These are phyloP conservation scores for Orthonychiurus folsomi DNA, from an alignment of 2,888 invertebrate genomes.

Conservation along the genomic window DNA sequence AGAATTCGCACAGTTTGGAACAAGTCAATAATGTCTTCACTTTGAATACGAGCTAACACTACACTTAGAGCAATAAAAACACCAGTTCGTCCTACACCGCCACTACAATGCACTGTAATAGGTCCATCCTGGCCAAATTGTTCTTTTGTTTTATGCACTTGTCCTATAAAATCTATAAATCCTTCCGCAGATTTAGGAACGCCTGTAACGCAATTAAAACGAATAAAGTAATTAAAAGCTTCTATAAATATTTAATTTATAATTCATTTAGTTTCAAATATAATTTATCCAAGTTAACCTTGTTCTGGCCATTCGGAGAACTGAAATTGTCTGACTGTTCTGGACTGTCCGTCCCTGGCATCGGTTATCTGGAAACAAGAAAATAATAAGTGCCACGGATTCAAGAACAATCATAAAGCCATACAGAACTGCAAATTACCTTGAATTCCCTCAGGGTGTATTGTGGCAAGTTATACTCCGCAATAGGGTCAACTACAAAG, in stretches of 20 bases:
- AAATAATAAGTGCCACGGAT: too few species aligned
- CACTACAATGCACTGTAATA: conserved; percentile 95
- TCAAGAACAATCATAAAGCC: too few species aligned
- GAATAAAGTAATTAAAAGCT: too few species aligned
- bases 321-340: conserved; percentile 92
- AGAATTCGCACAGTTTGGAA: conserved; percentile 98
- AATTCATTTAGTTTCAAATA: conserved; percentile 48
- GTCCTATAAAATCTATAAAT: conserved; percentile 98
- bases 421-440: conserved; percentile 41
- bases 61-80: conserved; percentile 97
- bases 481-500: conserved; percentile 97
- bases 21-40: conserved; percentile 96
- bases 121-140: conserved; percentile 99
- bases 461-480: conserved; percentile 99
- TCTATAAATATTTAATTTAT: conserved; percentile 1
- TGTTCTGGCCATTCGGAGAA: conserved; percentile 95
- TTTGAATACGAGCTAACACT: conserved; percentile 96
- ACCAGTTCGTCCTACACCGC: conserved; percentile 96
- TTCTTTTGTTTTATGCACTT: conserved; percentile 99
- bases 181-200: conserved; percentile 97
- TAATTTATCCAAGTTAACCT: conserved; percentile 45
- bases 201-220: too few species aligned
- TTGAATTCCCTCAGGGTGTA: conserved; percentile 98
- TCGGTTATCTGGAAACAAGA: conserved; percentile 67
- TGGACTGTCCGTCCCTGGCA: conserved; percentile 89